Evolutionary conservation across 1,140 invertebrate species (phyloP).

Genomic region (Ceratitis capitata): DNA sequence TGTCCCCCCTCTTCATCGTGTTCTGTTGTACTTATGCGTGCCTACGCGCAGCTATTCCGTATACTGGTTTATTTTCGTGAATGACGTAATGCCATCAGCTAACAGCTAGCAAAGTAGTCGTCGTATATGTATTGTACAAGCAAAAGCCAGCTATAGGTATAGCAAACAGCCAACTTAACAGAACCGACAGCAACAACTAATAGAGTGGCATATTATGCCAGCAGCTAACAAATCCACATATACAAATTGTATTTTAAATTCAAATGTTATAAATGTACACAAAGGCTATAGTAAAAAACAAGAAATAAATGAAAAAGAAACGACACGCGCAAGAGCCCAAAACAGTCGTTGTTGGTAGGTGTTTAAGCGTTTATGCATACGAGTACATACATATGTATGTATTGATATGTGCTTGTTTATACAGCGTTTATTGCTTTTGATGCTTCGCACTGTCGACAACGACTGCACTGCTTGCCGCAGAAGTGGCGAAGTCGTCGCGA

Average conservation of each 20-base stretch:
- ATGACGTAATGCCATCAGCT: slow-evolving; percentile 32
- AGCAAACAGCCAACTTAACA: neutral
- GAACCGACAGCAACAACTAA: slow-evolving; percentile 5
- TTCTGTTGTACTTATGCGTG: neutral
- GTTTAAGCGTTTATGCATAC: neutral
- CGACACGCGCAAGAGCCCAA: neutral
- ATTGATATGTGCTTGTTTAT: neutral
- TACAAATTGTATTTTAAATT: neutral
- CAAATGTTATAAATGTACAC: slow-evolving; percentile 14
- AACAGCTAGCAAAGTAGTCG: neutral
- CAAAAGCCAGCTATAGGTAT: neutral
- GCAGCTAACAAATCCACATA: slow-evolving; percentile 19
- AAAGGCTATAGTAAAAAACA: neutral
- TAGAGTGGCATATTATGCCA: neutral
- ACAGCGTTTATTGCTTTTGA: neutral
- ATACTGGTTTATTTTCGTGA: slow-evolving; percentile 36
- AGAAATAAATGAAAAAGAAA: neutral
- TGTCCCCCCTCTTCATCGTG: neutral
- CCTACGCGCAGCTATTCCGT: slow-evolving; percentile 1
- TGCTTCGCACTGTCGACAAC: neutral
- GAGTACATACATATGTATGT: neutral
- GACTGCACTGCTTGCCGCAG: neutral
- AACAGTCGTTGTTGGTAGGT: neutral
- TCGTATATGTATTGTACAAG: neutral
- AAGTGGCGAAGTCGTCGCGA: neutral